Conservation (phyloP, 2,888 invertebrate genomes). For the Bembecia ichneumoniformis region DNA sequence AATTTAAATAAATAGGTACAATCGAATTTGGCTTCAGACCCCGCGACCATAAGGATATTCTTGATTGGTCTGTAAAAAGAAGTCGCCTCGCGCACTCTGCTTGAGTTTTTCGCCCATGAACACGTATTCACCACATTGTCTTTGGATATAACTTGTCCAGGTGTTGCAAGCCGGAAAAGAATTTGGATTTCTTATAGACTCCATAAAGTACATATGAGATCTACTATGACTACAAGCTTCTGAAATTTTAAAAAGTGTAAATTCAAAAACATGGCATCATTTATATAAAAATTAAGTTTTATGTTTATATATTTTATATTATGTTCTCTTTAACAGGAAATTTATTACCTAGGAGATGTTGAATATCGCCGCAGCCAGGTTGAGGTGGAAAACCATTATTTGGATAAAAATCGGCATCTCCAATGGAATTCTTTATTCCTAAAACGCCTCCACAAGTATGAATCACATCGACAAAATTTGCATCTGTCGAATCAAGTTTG, state of each 20-base stretch:
- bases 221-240: slow-evolving; percentile 79
- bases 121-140: slow-evolving; percentile 23
- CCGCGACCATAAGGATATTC: slow-evolving; percentile 10
- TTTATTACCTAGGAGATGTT: slow-evolving; percentile 27
- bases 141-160: slow-evolving; percentile 40
- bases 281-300: background rate
- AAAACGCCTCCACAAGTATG: slow-evolving; percentile 80
- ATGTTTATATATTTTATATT: background rate
- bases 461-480: slow-evolving; percentile 74
- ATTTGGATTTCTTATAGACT: slow-evolving; percentile 68
- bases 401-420: slow-evolving; percentile 79
- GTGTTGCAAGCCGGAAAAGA: slow-evolving; percentile 71
- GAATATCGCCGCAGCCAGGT: slow-evolving; percentile 74
- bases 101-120: slow-evolving; percentile 70
- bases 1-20: background rate
- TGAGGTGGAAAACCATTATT: slow-evolving; percentile 77
- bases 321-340: background rate
- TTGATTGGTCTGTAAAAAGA: slow-evolving; percentile 71
- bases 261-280: background rate
- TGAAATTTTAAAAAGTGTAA: slow-evolving; percentile 20
- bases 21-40: background rate
- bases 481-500: slow-evolving; percentile 72
- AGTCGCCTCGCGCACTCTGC: slow-evolving; percentile 59
- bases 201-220: slow-evolving; percentile 73
- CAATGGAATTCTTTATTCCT: slow-evolving; percentile 74